Evolutionary conservation across 2,113 vertebrate species (phyloP).

Genomic region (Piaya cayana): DNA sequence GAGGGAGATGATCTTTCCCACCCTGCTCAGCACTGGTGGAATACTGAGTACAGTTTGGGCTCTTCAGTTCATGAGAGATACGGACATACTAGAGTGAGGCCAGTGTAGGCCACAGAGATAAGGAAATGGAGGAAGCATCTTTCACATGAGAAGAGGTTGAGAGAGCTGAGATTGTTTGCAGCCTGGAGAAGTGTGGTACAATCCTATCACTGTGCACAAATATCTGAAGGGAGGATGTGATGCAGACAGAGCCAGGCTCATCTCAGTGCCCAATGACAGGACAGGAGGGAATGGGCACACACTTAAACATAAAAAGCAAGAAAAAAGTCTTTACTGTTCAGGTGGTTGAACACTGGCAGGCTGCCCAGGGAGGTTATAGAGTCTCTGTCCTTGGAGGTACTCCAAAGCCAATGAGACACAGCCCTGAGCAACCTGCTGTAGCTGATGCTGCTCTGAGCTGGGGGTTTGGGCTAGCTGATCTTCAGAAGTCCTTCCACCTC

Average conservation of each 20-base stretch:
- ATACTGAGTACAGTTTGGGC: background rate
- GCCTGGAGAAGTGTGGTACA: background rate
- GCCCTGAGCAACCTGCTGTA: background rate
- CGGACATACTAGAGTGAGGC: rapidly evolving
- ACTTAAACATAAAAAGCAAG: too few relatives aligned
- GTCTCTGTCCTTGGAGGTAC: background rate
- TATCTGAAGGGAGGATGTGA: too few relatives aligned
- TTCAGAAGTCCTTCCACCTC: background rate
- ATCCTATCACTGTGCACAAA: too few relatives aligned
- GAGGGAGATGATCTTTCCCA: background rate
- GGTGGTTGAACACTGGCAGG: too few relatives aligned
- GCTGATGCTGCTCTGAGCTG: background rate
- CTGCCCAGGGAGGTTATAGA: too few relatives aligned
- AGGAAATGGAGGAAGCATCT: background rate
- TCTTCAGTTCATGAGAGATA: background rate
- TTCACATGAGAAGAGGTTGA: too few relatives aligned
- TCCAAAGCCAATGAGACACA: background rate
- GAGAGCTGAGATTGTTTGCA: background rate
- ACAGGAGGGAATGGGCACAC: too few relatives aligned
- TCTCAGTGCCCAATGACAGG: too few relatives aligned
- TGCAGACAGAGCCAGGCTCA: too few relatives aligned
- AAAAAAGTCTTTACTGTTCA: too few relatives aligned
- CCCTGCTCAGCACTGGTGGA: background rate
- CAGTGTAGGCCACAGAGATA: background rate
- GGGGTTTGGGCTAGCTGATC: background rate